Percentiles rank a stretch among this genome's conserved stretches.
Conservation (phyloP, 2,888 invertebrate genomes). For the Habrosyne pyritoides region DNA sequence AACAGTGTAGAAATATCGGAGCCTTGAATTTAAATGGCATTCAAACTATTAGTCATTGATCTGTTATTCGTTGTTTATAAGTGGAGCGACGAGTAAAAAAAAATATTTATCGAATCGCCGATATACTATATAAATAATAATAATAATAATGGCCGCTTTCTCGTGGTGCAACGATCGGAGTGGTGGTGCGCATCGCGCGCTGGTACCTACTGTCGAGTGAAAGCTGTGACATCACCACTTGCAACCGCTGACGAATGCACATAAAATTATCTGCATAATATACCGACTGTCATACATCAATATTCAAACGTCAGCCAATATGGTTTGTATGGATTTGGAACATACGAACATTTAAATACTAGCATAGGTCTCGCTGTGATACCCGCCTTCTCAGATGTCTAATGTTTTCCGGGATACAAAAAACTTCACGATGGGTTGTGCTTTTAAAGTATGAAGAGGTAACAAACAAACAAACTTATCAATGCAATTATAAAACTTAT, state of each 20-base stretch:
- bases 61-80: neutral
- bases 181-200: conserved; percentile 23
- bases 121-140: conserved; percentile 20
- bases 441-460: no score
- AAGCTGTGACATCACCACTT: conserved; percentile 71
- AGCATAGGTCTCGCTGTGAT: no score
- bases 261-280: conserved; percentile 30
- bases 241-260: conserved; percentile 52
- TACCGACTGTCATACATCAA: neutral
- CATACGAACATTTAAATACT: no score
- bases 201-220: conserved; percentile 51
- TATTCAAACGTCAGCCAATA: neutral
- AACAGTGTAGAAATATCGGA: neutral
- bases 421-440: no score
- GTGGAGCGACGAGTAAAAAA: neutral
- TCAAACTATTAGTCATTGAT: neutral
- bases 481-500: no score
- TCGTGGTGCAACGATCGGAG: conserved; percentile 55
- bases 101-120: neutral
- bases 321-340: no score
- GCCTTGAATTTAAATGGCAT: neutral
- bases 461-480: no score
- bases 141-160: conserved; percentile 59
- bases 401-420: no score
- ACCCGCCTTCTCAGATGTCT: no score